phyloP scores from a whole-genome alignment of 2,113 vertebrate genomes.

The Paralichthys olivaceus region DNA sequence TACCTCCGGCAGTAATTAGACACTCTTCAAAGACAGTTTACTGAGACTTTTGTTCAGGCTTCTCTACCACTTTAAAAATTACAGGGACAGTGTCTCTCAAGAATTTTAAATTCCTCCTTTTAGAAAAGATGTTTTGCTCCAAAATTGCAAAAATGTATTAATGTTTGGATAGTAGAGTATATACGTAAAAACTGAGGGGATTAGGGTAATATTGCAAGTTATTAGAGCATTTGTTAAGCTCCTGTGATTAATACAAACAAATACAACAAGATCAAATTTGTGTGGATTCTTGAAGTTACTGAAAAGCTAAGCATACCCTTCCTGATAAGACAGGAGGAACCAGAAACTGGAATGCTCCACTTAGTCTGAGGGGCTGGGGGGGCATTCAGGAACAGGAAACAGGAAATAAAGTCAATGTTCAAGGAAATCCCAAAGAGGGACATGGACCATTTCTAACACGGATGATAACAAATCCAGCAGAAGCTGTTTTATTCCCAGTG shows the following conservation, averaged over 20 bases:
- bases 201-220: neutral
- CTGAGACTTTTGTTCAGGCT: too few species aligned
- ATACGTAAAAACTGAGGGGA: too few species aligned
- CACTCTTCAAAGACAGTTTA: conserved; percentile 67
- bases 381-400: too few species aligned
- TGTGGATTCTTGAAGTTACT: neutral
- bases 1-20: conserved; percentile 65
- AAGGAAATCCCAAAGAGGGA: conserved; percentile 75
- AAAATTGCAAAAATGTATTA: too few species aligned
- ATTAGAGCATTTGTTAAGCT: conserved; percentile 14
- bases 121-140: too few species aligned
- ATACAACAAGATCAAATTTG: neutral
- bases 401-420: conserved; percentile 77
- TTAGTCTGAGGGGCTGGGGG: conserved; percentile 64
- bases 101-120: too few species aligned
- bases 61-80: too few species aligned
- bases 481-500: conserved; percentile 26
- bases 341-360: conserved; percentile 39
- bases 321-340: conserved; percentile 8
- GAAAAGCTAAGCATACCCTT: conserved; percentile 12
- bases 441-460: conserved; percentile 33
- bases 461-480: conserved; percentile 38
- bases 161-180: conserved; percentile 25
- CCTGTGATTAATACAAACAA: neutral
- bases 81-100: too few species aligned